These are phyloP conservation scores for Osmerus mordax DNA, from an alignment of 2,113 vertebrate genomes.

Conservation along the genomic window DNA sequence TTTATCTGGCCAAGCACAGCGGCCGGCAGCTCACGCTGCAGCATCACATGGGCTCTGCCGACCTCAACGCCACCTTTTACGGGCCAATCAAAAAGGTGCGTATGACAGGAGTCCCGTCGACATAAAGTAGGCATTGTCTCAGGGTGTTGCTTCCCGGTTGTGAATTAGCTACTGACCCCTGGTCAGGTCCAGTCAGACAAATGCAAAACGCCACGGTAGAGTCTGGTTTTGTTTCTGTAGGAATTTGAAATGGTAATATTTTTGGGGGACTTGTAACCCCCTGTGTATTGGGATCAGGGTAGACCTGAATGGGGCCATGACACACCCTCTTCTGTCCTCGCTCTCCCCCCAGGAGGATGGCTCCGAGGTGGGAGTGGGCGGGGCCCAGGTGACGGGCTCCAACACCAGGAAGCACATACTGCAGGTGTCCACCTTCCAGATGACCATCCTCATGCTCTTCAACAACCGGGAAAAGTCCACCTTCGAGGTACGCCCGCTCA, in stretches of 20 bases:
- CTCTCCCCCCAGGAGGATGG: conserved; percentile 84
- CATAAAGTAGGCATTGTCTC: too few relatives aligned
- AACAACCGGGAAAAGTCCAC: conserved; percentile 98
- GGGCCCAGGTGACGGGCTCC: conserved; percentile 95
- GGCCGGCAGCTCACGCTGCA: conserved; percentile 96
- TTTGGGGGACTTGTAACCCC: too few relatives aligned
- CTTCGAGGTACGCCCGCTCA: conserved; percentile 82
- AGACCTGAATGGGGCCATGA: neutral
- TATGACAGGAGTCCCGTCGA: neutral
- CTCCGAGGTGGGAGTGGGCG: conserved; percentile 93
- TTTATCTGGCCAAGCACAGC: conserved; percentile 99
- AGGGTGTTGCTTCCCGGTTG: too few relatives aligned
- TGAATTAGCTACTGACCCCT: too few relatives aligned
- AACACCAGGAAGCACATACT: conserved; percentile 98
- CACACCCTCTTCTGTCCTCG: neutral
- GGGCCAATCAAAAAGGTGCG: conserved; percentile 92
- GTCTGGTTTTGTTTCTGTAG: too few relatives aligned
- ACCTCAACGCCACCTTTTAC: conserved; percentile 97
- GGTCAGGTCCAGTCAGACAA: too few relatives aligned
- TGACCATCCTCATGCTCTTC: conserved; percentile 99
- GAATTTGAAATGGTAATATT: too few relatives aligned
- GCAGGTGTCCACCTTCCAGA: conserved; percentile 99
- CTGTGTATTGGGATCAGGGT: neutral
- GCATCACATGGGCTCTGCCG: conserved; percentile 98
- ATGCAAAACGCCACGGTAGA: too few relatives aligned